Evolutionary conservation across 2,888 invertebrate species (phyloP).

Genomic region (Ochropacha duplaris): DNA sequence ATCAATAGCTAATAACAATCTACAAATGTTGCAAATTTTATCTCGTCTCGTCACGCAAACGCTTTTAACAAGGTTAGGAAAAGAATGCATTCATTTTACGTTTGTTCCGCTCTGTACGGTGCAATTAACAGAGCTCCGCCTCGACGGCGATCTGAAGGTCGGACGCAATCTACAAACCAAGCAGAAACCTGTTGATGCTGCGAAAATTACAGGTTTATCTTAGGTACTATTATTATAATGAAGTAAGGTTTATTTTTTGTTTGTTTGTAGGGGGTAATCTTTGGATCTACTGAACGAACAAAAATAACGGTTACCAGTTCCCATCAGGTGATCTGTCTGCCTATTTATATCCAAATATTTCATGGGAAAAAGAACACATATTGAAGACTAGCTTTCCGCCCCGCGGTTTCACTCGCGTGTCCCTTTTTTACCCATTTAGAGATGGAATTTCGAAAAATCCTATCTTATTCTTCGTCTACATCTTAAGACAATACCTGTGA

Average conservation of each 20-base stretch:
- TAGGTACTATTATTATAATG: background rate
- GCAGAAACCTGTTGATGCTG: background rate
- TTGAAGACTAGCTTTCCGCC: too few relatives aligned
- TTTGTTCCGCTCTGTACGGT: background rate
- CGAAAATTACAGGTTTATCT: background rate
- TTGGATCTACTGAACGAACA: too few relatives aligned
- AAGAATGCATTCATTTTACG: background rate
- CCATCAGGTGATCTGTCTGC: too few relatives aligned
- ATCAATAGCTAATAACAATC: background rate
- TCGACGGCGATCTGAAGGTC: background rate
- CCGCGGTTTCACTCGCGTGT: too few relatives aligned
- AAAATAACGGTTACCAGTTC: too few relatives aligned
- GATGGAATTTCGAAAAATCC: too few relatives aligned
- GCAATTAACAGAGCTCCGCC: background rate
- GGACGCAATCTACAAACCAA: background rate
- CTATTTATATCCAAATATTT: background rate
- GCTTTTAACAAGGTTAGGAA: background rate
- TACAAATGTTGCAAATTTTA: background rate
- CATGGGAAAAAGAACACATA: background rate
- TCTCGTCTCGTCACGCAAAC: background rate
- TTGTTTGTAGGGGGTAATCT: too few relatives aligned
- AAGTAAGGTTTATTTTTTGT: too few relatives aligned
- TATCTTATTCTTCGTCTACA: too few relatives aligned
- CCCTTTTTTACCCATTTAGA: too few relatives aligned
- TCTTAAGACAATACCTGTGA: too few relatives aligned